Evolutionary conservation across 1,140 invertebrate species (phyloP), one percentile per base, ranked within the genome.

Genomic region (Magallana gigas): DNA sequence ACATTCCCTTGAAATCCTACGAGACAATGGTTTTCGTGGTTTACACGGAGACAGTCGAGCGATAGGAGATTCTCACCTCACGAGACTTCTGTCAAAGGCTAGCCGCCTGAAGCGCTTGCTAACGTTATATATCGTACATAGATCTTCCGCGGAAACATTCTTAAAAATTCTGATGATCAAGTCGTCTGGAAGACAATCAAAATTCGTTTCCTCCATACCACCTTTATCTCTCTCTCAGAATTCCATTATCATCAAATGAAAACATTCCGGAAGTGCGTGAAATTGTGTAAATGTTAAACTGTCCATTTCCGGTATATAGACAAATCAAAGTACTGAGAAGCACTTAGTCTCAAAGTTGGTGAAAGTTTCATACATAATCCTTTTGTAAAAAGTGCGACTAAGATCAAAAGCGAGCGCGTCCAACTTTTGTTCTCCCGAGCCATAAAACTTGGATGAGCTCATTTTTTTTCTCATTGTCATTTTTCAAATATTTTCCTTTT

Each of bases 171-270:
- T 57, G 48, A 83, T 57, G 9, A 83, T 83, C 48, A 83, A 23
- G 57, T 83, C 81, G 48, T 83, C 81, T 18, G 81, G 57, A 16
- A 83, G 48, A 83, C 81, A 83, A 56, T 83, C 48, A 58, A 83
- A 83, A 23, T 58, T 58, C 81, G 57, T 16, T 8, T 83, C 81
- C n/a, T 57, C 81, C 81, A 83, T 83, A n/a, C 48, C 68, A 76
- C 8, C 68, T 48, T 36, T 48, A 48, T 48, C 36, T 48, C 36
- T 48, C 23, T 76, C 4, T 76, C 68, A 76, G 68, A 76, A 76
- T 76, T 76, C 68, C 68, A 76, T 76, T 76, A 76, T 76, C 29
- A 76, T 76, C 68, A 76, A 76, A 71, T 71, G 64, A 71, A 71
- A 23, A 76, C 68, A 76, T 76, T 36, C 68, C 68, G 68, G 68